Conservation (phyloP, 2,113 vertebrate species). For the Nematolebias whitei region DNA sequence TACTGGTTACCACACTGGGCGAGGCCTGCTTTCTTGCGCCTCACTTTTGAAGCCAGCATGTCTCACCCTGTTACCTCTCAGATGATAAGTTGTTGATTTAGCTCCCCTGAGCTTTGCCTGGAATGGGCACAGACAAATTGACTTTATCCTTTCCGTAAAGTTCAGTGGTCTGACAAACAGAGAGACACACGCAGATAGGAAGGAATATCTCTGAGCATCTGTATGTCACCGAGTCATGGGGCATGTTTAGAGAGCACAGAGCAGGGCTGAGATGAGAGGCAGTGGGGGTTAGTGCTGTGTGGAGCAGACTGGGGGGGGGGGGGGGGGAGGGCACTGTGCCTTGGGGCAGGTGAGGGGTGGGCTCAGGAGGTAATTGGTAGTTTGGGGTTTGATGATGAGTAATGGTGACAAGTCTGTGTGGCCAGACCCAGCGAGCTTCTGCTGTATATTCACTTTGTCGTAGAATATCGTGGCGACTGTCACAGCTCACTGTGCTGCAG, state of each 20-base stretch:
- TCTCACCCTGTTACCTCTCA: slow-evolving; percentile 40
- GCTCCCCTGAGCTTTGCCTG: slow-evolving; percentile 26
- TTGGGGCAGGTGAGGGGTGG: slow-evolving; percentile 68
- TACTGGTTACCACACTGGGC: neutral
- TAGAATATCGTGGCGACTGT: slow-evolving; percentile 70
- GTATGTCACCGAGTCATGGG: slow-evolving; percentile 69
- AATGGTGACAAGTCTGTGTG: slow-evolving; percentile 73
- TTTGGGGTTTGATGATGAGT: slow-evolving; percentile 77
- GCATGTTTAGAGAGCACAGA: slow-evolving; percentile 57
- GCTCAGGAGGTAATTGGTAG: slow-evolving; percentile 81
- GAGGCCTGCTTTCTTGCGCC: slow-evolving; percentile 12
- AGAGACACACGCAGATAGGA: slow-evolving; percentile 52
- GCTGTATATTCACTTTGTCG: slow-evolving; percentile 76
- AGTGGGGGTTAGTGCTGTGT: slow-evolving; percentile 49
- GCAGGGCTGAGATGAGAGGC: slow-evolving; percentile 34
- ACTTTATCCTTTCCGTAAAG: slow-evolving; percentile 69
- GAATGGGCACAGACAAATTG: slow-evolving; percentile 56
- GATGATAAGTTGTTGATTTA: slow-evolving; percentile 31
- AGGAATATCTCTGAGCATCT: slow-evolving; percentile 64
- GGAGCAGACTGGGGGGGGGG: slow-evolving; percentile 46
- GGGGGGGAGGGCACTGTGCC: slow-evolving; percentile 66
- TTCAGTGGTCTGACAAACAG: slow-evolving; percentile 68
- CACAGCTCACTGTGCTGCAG: slow-evolving; percentile 44
- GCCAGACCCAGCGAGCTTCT: slow-evolving; percentile 68
- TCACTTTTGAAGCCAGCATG: slow-evolving; percentile 10